Percentiles rank a stretch among this genome's conserved stretches.
These are phyloP conservation scores for Epiblema foenella DNA, from an alignment of 2,888 invertebrate genomes.

Conservation along the genomic window DNA sequence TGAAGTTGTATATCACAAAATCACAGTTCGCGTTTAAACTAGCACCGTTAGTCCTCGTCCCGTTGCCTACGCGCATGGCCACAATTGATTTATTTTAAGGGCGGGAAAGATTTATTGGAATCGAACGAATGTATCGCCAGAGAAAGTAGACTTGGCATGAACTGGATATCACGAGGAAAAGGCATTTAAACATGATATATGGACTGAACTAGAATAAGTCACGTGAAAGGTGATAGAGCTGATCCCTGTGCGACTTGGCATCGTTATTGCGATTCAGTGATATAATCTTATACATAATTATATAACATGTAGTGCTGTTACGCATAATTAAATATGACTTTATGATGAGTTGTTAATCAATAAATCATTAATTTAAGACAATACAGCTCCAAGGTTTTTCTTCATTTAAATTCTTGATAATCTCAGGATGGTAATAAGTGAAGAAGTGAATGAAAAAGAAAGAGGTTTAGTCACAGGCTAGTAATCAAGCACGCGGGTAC, in stretches of 20 bases:
- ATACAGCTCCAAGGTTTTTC: constrained; percentile 39
- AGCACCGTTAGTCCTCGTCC: constrained; percentile 48
- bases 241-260: constrained; percentile 57
- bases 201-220: constrained; percentile 50
- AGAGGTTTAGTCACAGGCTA: constrained; percentile 44
- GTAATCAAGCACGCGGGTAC: constrained; percentile 54
- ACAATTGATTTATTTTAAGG: constrained; percentile 59
- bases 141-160: constrained; percentile 71
- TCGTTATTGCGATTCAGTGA: constrained; percentile 49
- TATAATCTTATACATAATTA: constrained; percentile 35
- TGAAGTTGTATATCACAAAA: constrained; percentile 50
- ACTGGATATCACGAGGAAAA: constrained; percentile 61
- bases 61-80: constrained; percentile 51
- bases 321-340: neutral
- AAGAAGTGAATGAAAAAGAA: constrained; percentile 53
- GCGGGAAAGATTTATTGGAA: constrained; percentile 57
- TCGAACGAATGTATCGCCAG: constrained; percentile 53
- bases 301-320: constrained; percentile 9
- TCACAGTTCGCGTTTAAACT: constrained; percentile 46
- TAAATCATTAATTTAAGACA: neutral
- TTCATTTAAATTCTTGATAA: constrained; percentile 52
- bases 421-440: constrained; percentile 34
- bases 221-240: constrained; percentile 58
- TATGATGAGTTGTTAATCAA: constrained; percentile 12
- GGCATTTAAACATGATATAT: constrained; percentile 53